Percentiles rank a stretch among this genome's conserved stretches.
Conservation (phyloP, 1,140 invertebrate species). For the Drosophila busckii region DNA sequence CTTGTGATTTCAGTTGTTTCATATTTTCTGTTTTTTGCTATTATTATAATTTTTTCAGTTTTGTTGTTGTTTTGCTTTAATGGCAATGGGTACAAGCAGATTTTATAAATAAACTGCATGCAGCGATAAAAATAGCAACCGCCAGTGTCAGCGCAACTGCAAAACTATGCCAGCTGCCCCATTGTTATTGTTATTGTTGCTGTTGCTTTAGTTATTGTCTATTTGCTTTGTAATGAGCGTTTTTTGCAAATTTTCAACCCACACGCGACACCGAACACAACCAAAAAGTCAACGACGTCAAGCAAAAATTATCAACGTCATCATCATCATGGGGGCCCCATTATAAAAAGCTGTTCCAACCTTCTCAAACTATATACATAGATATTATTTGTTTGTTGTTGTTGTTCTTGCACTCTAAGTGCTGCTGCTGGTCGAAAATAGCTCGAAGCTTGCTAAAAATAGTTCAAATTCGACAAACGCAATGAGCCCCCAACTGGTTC, state of each 20-base stretch:
- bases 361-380: no score
- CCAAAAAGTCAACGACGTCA: conserved; percentile 40
- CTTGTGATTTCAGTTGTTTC: no score
- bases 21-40: no score
- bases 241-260: conserved; percentile 45
- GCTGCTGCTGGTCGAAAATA: conserved; percentile 36
- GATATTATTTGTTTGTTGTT: conserved; percentile 12
- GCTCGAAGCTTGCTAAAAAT: conserved; percentile 39
- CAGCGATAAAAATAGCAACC: conserved; percentile 64
- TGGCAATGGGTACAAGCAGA: conserved; percentile 61
- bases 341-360: not conserved
- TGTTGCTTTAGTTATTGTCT: conserved; percentile 27
- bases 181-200: conserved; percentile 22
- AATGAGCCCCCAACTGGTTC: conserved; percentile 17
- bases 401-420: conserved; percentile 26
- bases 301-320: conserved; percentile 22
- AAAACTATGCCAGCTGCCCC: conserved; percentile 46
- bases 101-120: conserved; percentile 72
- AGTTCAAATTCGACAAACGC: no score
- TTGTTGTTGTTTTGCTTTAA: conserved; percentile 43
- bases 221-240: conserved; percentile 41
- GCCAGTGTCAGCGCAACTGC: conserved; percentile 17
- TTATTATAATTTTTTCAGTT: conserved; percentile 25
- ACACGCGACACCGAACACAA: conserved; percentile 56
- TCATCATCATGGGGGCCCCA: conserved; percentile 1